Conservation (phyloP, 2,888 invertebrate genomes). For the Portevinia maculata region DNA sequence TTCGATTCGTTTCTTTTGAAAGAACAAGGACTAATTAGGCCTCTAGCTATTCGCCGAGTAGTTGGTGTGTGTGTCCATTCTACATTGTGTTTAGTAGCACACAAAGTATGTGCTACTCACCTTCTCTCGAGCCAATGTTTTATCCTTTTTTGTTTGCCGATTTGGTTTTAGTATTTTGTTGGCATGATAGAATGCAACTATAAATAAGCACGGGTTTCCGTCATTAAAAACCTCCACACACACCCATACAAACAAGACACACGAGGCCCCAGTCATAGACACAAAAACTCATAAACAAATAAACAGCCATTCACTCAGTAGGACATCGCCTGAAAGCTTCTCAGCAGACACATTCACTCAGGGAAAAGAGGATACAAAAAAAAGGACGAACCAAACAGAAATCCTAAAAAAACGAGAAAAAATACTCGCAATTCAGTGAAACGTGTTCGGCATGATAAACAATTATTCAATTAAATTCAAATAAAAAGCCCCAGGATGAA, state of each 20-base stretch:
- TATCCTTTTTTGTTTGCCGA: slow-evolving; percentile 18
- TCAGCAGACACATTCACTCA: slow-evolving; percentile 71
- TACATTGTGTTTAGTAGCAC: slow-evolving; percentile 59
- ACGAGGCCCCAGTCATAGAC: slow-evolving; percentile 23
- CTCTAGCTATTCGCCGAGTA: slow-evolving; percentile 24
- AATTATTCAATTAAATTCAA: slow-evolving; percentile 83
- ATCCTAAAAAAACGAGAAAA: slow-evolving; percentile 50
- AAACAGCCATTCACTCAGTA: slow-evolving; percentile 73
- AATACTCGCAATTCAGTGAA: slow-evolving; percentile 76
- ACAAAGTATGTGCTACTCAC: slow-evolving; percentile 66
- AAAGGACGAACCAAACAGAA: slow-evolving; percentile 52
- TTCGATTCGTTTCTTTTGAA: slow-evolving; percentile 41
- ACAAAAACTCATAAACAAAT: slow-evolving; percentile 70
- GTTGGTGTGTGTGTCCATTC: slow-evolving; percentile 26
- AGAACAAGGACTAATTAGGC: slow-evolving; percentile 68
- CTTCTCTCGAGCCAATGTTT: slow-evolving; percentile 36
- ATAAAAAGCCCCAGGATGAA: slow-evolving; percentile 78
- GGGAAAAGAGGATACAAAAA: slow-evolving; percentile 63
- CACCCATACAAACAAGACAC: slow-evolving; percentile 14
- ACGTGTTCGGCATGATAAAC: slow-evolving; percentile 80
- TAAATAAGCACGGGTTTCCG: slow-evolving; percentile 67
- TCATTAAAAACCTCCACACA: slow-evolving; percentile 62
- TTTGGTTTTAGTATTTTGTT: slow-evolving; percentile 53
- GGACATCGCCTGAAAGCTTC: slow-evolving; percentile 72
- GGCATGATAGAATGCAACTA: slow-evolving; percentile 46